phyloP scores from a whole-genome alignment of 1,140 invertebrate species.

The Metopolophium dirhodum region DNA sequence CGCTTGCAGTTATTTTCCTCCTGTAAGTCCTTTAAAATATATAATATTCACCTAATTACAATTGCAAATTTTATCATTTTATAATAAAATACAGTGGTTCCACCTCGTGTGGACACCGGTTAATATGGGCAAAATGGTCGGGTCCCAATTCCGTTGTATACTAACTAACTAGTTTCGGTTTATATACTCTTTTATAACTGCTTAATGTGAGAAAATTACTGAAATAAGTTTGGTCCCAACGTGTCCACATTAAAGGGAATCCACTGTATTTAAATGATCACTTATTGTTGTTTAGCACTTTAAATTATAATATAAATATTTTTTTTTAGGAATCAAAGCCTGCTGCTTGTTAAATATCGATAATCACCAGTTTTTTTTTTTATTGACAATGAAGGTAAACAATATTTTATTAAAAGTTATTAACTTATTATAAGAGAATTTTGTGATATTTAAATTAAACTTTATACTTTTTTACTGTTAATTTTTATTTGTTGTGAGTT shows the following conservation, averaged over 20 bases:
- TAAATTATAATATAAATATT: neutral
- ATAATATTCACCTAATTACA: neutral
- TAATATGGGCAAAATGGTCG: too few species aligned
- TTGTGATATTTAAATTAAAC: conserved; percentile 33
- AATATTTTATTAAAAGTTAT: neutral
- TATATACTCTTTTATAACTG: too few species aligned
- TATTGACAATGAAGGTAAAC: conserved; percentile 12
- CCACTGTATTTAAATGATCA: neutral
- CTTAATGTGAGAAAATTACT: too few species aligned
- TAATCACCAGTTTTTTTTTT: neutral
- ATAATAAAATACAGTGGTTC: neutral
- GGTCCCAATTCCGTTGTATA: too few species aligned
- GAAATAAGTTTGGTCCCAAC: too few species aligned
- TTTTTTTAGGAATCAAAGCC: conserved; percentile 51
- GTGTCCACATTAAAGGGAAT: too few species aligned
- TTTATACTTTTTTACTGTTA: conserved; percentile 28
- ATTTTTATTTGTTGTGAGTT: neutral
- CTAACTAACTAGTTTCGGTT: too few species aligned
- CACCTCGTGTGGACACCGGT: too few species aligned
- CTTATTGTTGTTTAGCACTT: neutral
- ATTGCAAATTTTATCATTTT: neutral
- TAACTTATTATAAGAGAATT: neutral
- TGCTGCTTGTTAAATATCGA: conserved; percentile 28
- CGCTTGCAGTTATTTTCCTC: conserved; percentile 58
- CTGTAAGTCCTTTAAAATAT: conserved; percentile 57